A percentile compares a stretch with the other conserved stretches of the same genome.
phyloP scores from a whole-genome alignment of 2,888 invertebrate genomes.

The Drosophila affinis region DNA sequence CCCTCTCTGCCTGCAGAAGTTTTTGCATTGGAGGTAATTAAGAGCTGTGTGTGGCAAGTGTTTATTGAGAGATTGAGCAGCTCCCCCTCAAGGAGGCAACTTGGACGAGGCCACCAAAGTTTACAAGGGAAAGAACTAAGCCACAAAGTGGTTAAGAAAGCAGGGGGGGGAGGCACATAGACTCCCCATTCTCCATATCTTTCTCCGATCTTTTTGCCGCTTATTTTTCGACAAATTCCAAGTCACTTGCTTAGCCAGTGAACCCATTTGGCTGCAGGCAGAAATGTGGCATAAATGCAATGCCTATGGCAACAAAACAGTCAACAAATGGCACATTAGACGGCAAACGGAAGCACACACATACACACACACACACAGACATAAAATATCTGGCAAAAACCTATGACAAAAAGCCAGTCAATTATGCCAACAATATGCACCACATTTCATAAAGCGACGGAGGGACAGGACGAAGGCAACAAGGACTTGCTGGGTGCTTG shows the following conservation, averaged over 20 bases:
- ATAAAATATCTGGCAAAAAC: slow-evolving; percentile 11
- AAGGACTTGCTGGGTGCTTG: not conserved
- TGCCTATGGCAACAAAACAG: slow-evolving; percentile 55
- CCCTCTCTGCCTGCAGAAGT: not conserved
- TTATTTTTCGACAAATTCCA: slow-evolving; percentile 34
- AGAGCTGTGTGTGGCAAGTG: slow-evolving; percentile 71
- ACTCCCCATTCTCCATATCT: not conserved
- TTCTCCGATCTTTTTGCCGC: not conserved
- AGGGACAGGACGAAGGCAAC: slow-evolving; percentile 21
- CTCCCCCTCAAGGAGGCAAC: not conserved
- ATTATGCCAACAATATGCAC: slow-evolving; percentile 74
- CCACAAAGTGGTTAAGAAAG: not conserved
- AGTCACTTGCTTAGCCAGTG: slow-evolving; percentile 52
- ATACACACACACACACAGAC: slow-evolving; percentile 4
- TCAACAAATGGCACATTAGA: slow-evolving; percentile 69
- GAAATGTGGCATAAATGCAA: slow-evolving; percentile 15
- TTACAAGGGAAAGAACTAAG: not conserved
- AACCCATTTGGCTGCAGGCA: slow-evolving; percentile 33
- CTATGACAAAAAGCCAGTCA: slow-evolving; percentile 67
- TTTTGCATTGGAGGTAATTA: slow-evolving; percentile 76
- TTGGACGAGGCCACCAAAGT: not conserved
- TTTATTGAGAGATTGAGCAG: slow-evolving; percentile 67
- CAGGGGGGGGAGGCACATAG: not conserved
- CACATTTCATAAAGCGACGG: slow-evolving; percentile 62
- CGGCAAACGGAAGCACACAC: slow-evolving; percentile 17